Base-by-base conservation (phyloP, 2,888 invertebrate species). In the Phyto melanocephala region DNA sequence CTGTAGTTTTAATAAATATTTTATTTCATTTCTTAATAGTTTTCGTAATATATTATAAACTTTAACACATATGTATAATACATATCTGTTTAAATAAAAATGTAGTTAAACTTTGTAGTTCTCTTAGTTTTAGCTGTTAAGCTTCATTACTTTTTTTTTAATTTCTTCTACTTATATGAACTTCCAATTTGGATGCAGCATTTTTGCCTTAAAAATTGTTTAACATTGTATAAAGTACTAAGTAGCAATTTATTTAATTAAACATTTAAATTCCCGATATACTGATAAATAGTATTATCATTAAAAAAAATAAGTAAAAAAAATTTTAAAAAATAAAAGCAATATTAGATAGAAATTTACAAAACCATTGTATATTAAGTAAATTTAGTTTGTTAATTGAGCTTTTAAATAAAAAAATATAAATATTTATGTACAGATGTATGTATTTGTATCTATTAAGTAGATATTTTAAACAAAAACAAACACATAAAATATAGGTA, bases 131-230 rank as follows among this genome's bases (percentile, higher is more conserved):
- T 47, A 40, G 28, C n/a, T 42, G 6, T 40, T 58, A 58, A 58
- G 28, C 40, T n/a, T n/a, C 28, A 24, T 33, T 22, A 40, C 60
- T 15, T 76, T 76, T 45, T 75, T n/a, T 45, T 62, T n/a, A 11
- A 71, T 45, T 65, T 62, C n/a, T n/a, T n/a, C n/a, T n/a, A n/a
- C 13, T 15, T 63, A 56, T 40, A 71, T 67, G 52, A 68, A 63
- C 68, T 80, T 77, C 74, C 84, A 80, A 67, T 74, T 80, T 52
- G 40, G 54, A 82, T 50, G 77, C 74, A 80, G 82, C 70, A 80
- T 62, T 80, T 80, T 75, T 84, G 84, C 84, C 82, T 84, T 84
- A 84, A 81, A 56, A 65, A 70, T 74, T 74, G 76, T 74, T 13
- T 67, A 65, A 42, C 71, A 74, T 56, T 68, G 40, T 68, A 79